These are phyloP conservation scores for Thecophora atra DNA, from an alignment of 2,888 invertebrate genomes.

Conservation along the genomic window DNA sequence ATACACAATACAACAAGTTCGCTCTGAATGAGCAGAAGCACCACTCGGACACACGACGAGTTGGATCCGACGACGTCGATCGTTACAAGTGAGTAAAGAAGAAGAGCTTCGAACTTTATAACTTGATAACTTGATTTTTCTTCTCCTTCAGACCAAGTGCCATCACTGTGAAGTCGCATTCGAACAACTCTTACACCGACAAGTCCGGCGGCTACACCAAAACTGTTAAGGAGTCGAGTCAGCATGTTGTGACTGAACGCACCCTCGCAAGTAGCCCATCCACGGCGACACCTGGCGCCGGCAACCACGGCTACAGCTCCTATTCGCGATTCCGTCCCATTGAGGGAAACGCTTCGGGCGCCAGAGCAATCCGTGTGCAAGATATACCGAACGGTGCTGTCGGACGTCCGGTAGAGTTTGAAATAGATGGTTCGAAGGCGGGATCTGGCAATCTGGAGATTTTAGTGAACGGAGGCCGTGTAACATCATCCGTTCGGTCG, in stretches of 20 bases:
- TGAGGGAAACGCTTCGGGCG: slow-evolving; percentile 76
- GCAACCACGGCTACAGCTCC: slow-evolving; percentile 58
- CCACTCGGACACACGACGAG: slow-evolving; percentile 51
- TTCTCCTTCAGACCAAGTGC: slow-evolving; percentile 58
- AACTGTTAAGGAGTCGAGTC: slow-evolving; percentile 64
- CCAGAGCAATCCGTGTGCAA: slow-evolving; percentile 85
- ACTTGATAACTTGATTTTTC: not conserved
- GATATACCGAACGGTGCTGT: slow-evolving; percentile 87
- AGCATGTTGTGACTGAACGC: slow-evolving; percentile 64
- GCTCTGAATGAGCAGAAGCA: slow-evolving; percentile 60
- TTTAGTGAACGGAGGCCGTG: slow-evolving; percentile 92
- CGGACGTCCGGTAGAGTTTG: slow-evolving; percentile 93
- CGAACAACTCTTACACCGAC: slow-evolving; percentile 61
- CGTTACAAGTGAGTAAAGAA: slow-evolving; percentile 55
- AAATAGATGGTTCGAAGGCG: slow-evolving; percentile 95
- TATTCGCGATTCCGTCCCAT: slow-evolving; percentile 65
- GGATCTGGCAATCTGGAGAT: slow-evolving; percentile 97
- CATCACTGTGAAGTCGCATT: slow-evolving; percentile 64
- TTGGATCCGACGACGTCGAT: slow-evolving; percentile 59
- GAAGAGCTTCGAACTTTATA: not conserved
- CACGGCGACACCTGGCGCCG: slow-evolving; percentile 39
- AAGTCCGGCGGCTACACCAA: slow-evolving; percentile 63
- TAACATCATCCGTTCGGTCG: slow-evolving; percentile 92
- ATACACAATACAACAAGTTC: slow-evolving; percentile 72
- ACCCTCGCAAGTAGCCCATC: slow-evolving; percentile 45